phyloP scores from a whole-genome alignment of 92 coral and sea anemone species.

The Paragorgia papillata region DNA sequence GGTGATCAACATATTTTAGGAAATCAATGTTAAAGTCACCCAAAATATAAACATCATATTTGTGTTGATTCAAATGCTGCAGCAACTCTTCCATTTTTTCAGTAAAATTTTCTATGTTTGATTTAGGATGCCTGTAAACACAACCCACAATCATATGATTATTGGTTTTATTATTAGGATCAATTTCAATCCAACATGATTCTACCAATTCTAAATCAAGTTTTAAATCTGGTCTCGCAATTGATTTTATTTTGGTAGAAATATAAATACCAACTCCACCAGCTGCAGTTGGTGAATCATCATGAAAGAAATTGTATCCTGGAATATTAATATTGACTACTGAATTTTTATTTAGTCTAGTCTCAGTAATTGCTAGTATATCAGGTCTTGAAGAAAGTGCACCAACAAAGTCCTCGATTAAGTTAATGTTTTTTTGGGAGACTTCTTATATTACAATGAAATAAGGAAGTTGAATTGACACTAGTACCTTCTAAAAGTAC shows the following conservation, averaged over 20 bases:
- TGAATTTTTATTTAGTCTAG: conserved; percentile 50
- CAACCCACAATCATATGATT: conserved; percentile 55
- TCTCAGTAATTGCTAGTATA: conserved; percentile 54
- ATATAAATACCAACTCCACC: conserved; percentile 65
- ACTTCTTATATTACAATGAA: conserved; percentile 61
- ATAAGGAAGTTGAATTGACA: conserved; percentile 19
- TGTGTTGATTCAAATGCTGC: conserved; percentile 38
- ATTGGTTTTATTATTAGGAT: conserved; percentile 2
- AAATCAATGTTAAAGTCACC: conserved; percentile 59
- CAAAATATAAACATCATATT: conserved; percentile 39
- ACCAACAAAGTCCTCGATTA: conserved; percentile 24
- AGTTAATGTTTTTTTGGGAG: conserved; percentile 41
- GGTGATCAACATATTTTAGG: conserved; percentile 37
- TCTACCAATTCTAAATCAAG: conserved; percentile 51
- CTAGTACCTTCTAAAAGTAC: conserved; percentile 14
- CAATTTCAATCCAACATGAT: conserved; percentile 67
- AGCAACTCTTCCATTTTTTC: conserved; percentile 42
- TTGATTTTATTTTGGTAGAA: conserved; percentile 31
- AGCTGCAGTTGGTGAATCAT: conserved; percentile 61
- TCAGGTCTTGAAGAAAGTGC: conserved; percentile 28
- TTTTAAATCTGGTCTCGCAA: conserved; percentile 53
- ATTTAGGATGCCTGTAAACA: conserved; percentile 58
- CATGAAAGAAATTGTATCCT: conserved; percentile 50
- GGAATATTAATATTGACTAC: conserved; percentile 47
- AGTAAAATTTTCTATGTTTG: conserved; percentile 45